These are phyloP conservation scores for Acrocera orbiculus DNA, from an alignment of 2,888 invertebrate species.

Conservation along the genomic window DNA sequence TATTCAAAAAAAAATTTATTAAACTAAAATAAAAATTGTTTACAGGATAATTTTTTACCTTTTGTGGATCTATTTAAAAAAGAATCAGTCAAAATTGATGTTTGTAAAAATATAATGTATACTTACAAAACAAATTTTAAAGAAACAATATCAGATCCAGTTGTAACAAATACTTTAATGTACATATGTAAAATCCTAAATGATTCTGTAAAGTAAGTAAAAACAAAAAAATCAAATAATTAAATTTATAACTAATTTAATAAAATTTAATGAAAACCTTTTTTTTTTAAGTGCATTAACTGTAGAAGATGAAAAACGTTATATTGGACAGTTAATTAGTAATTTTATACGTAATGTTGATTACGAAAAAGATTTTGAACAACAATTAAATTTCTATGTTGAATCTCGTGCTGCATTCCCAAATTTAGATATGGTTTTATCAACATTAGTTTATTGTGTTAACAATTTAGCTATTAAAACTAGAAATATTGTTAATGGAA, in stretches of 20 bases:
- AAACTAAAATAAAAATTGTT: slow-evolving; percentile 11
- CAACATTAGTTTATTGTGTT: slow-evolving; percentile 74
- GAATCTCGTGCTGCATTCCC: slow-evolving; percentile 80
- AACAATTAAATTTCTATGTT: slow-evolving; percentile 83
- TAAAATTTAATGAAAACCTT: too few species aligned
- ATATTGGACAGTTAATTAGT: slow-evolving; percentile 68
- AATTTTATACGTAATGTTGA: slow-evolving; percentile 62
- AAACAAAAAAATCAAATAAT: neutral
- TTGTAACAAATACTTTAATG: slow-evolving; percentile 75
- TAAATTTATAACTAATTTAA: slow-evolving; percentile 5
- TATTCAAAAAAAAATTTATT: neutral
- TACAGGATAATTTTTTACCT: slow-evolving; percentile 76
- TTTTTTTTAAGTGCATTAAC: slow-evolving; percentile 78
- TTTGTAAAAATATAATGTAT: slow-evolving; percentile 67
- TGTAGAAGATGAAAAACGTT: slow-evolving; percentile 79
- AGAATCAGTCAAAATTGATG: slow-evolving; percentile 61
- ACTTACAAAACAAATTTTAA: slow-evolving; percentile 38
- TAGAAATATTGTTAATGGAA: slow-evolving; percentile 47
- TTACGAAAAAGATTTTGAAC: slow-evolving; percentile 74
- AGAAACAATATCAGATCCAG: slow-evolving; percentile 47
- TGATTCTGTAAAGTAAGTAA: slow-evolving; percentile 73
- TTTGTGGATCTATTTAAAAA: slow-evolving; percentile 79
- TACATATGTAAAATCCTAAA: slow-evolving; percentile 78
- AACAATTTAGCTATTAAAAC: slow-evolving; percentile 59
- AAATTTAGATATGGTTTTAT: slow-evolving; percentile 74